Base-by-base conservation (phyloP, 1,140 invertebrate species). In the Callitettix versicolor region DNA sequence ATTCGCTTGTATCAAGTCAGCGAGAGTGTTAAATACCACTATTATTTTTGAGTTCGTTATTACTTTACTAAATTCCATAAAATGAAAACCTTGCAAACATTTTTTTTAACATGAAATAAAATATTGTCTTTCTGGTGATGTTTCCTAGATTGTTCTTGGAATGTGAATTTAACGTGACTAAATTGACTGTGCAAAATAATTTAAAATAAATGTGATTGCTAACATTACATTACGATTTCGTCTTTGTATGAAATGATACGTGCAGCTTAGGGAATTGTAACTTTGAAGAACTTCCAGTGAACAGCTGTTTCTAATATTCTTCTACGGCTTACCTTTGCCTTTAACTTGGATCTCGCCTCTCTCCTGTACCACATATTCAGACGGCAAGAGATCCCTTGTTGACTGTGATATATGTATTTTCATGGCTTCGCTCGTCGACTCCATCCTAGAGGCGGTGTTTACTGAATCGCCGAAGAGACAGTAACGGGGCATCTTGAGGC, bases 401-500 rank as follows among this genome's bases (percentile, higher is more conserved):
- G 85, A 84, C 65, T 95, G 81, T 0, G 91, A 95, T 61, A 98
- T 90, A 65, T 97, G 93, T 59, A 98, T 91, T 71, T 89, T 88
- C 86, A 95, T 94, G 0, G 90, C 84, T 66, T 86, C 80, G 53
- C 88, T 89, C 1, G 88, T 92, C 1, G 88, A 90, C 67, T 95
- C 91, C 90, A 95, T 93, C 20, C 90, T 70, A 0, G 88, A 91
- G 3, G 91, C 91, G 5, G 88, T 94, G 66, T 95, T 94, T 0
- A 95, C 91, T 0, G 88, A 87, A 65, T 95, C 91, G 0, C 93
- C 93, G 65, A 96, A 96, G 0, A 95, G 71, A 64, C 90, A 93
- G 70, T 92, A 94, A n/a, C 88, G 73, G 0, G 91, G 92, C 92
- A 96, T 96, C 74, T 95, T 96, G 0, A 94, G 68, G 0, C 93